Evolutionary conservation across 2,888 invertebrate genomes (phyloP).

Genomic region (Chelonus formosanus): DNA sequence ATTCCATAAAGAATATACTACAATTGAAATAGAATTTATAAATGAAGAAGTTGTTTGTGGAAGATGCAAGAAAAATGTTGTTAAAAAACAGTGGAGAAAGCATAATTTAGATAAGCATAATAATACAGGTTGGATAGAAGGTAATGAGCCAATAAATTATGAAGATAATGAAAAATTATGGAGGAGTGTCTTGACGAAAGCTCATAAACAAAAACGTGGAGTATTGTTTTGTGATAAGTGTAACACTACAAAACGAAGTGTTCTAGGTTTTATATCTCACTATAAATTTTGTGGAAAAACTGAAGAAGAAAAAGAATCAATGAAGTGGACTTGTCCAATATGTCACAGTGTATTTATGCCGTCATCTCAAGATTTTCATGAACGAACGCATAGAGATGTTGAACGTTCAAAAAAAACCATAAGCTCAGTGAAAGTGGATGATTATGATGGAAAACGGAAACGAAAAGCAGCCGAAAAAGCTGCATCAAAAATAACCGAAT

Average conservation of each 20-base stretch:
- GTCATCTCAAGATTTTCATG: slow-evolving; percentile 71
- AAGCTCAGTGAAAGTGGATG: not conserved
- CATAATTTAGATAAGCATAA: slow-evolving; percentile 69
- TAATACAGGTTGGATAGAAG: slow-evolving; percentile 70
- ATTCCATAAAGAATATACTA: slow-evolving; percentile 15
- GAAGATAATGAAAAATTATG: slow-evolving; percentile 65
- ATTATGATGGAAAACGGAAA: slow-evolving; percentile 42
- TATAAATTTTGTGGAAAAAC: slow-evolving; percentile 70
- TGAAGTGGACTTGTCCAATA: slow-evolving; percentile 67
- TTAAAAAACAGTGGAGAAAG: slow-evolving; percentile 63
- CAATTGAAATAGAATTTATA: not conserved
- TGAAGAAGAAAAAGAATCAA: slow-evolving; percentile 62
- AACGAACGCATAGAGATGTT: slow-evolving; percentile 62
- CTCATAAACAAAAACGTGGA: slow-evolving; percentile 59
- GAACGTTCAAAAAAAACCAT: slow-evolving; percentile 13
- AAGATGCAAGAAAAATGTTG: slow-evolving; percentile 65
- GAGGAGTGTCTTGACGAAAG: slow-evolving; percentile 64
- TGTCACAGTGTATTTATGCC: slow-evolving; percentile 69
- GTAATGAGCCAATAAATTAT: slow-evolving; percentile 67
- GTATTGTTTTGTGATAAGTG: slow-evolving; percentile 69
- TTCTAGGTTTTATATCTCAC: slow-evolving; percentile 72
- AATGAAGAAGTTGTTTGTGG: slow-evolving; percentile 60
- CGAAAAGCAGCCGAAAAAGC: slow-evolving; percentile 66
- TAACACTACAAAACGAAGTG: slow-evolving; percentile 61
- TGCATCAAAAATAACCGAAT: slow-evolving; percentile 55